These are phyloP conservation scores for Gambelia wislizenii DNA, from an alignment of 2,797 vertebrate species.

Conservation along the genomic window DNA sequence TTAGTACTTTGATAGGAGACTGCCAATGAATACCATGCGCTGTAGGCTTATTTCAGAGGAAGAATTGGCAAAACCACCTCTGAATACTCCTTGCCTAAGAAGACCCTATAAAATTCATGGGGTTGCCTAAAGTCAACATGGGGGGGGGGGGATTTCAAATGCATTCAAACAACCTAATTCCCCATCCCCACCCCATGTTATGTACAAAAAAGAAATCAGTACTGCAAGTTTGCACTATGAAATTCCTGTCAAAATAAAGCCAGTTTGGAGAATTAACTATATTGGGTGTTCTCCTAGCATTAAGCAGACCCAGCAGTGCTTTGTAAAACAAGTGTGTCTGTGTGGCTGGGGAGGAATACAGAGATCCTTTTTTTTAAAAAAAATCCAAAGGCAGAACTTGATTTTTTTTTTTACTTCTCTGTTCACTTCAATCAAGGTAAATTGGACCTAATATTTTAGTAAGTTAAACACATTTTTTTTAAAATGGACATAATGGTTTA, in stretches of 20 bases:
- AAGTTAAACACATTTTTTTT: neutral
- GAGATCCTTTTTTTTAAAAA: neutral
- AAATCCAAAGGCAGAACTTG: too few relatives aligned
- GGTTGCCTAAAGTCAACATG: too few relatives aligned
- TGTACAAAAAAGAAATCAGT: neutral
- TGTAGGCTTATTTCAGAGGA: too few relatives aligned
- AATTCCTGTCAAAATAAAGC: neutral
- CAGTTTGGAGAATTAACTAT: neutral
- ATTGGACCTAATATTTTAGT: neutral
- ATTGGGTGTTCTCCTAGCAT: neutral
- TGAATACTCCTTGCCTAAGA: too few relatives aligned
- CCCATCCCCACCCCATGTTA: neutral
- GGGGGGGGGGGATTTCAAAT: too few relatives aligned
- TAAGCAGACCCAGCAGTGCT: neutral
- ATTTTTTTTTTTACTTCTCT: neutral
- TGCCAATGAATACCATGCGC: too few relatives aligned
- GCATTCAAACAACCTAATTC: neutral
- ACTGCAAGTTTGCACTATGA: neutral
- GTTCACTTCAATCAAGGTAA: neutral
- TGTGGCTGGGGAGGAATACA: neutral
- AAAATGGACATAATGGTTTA: neutral
- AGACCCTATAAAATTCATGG: too few relatives aligned
- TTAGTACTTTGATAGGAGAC: too few relatives aligned
- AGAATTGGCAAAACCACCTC: too few relatives aligned
- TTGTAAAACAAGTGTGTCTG: neutral